Percentiles rank a stretch among this genome's conserved stretches.
Conservation (phyloP, 2,113 vertebrate species). For the Cyanoliseus patagonus region DNA sequence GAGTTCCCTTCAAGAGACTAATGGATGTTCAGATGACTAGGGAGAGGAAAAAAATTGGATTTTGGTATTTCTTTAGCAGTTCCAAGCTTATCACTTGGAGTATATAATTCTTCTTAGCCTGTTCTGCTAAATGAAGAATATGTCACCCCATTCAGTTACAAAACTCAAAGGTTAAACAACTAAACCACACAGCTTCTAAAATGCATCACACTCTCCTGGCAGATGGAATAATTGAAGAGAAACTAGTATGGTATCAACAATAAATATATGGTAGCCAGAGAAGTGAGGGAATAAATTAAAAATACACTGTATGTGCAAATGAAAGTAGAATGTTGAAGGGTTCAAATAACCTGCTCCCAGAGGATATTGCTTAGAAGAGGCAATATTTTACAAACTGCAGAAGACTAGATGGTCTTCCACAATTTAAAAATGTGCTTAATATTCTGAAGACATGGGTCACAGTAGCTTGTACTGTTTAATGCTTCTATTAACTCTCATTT, state of each 20-base stretch:
- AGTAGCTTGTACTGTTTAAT: background rate
- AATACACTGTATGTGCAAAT: background rate
- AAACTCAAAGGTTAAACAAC: constrained; percentile 56
- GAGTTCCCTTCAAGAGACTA: constrained; percentile 53
- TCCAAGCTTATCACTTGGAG: constrained; percentile 55
- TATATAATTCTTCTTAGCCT: constrained; percentile 50
- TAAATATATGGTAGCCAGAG: constrained; percentile 4
- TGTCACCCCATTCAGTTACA: constrained; percentile 28
- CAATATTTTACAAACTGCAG: background rate
- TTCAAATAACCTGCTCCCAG: constrained; percentile 10
- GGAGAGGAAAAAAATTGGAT: constrained; percentile 48
- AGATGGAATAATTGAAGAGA: constrained; percentile 61
- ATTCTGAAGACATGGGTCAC: constrained; percentile 23
- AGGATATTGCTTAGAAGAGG: background rate
- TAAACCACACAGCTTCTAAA: constrained; percentile 26
- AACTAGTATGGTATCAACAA: background rate
- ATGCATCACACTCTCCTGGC: constrained; percentile 8
- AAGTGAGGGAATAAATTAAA: constrained; percentile 44
- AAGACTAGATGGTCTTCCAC: background rate
- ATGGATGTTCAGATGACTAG: constrained; percentile 47
- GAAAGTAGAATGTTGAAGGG: background rate
- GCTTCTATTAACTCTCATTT: constrained; percentile 61
- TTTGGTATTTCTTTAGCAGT: constrained; percentile 59
- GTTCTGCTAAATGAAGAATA: constrained; percentile 38
- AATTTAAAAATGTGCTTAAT: constrained; percentile 33